Conservation (phyloP, 2,888 invertebrate genomes). For the Chouioia cunea region DNA sequence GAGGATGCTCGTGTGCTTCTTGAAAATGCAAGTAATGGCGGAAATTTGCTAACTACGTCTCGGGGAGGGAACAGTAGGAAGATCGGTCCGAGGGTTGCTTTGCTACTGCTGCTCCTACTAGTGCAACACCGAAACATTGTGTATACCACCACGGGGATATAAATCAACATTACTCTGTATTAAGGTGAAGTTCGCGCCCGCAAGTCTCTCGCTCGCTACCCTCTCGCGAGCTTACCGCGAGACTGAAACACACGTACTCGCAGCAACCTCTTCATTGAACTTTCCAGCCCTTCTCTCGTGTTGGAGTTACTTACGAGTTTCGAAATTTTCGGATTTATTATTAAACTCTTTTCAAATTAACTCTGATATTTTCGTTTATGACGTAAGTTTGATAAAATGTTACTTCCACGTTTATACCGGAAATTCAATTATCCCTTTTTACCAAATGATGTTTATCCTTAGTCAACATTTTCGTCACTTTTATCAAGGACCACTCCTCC, state of each 20-base stretch:
- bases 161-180: constrained; percentile 69
- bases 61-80: constrained; percentile 18
- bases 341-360: neutral
- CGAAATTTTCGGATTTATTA: neutral
- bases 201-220: constrained; percentile 5
- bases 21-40: constrained; percentile 47
- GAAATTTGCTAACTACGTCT: constrained; percentile 47
- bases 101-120: constrained; percentile 52
- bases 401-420: too few relatives aligned
- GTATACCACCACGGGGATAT: constrained; percentile 48
- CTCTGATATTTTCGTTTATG: too few relatives aligned
- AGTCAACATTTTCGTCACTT: too few relatives aligned
- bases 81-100: constrained; percentile 50
- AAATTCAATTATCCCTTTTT: too few relatives aligned
- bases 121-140: constrained; percentile 51
- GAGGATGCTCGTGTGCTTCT: constrained; percentile 41
- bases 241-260: constrained; percentile 29
- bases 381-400: too few relatives aligned
- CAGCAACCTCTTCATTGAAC: constrained; percentile 38
- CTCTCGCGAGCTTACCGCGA: constrained; percentile 19
- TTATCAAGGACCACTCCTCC: too few relatives aligned
- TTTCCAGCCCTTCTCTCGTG: constrained; percentile 26
- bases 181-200: constrained; percentile 61
- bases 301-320: constrained; percentile 12
- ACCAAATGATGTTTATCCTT: too few relatives aligned